Percentiles rank a stretch among this genome's conserved stretches.
These are phyloP conservation scores for Osmerus mordax DNA, from an alignment of 2,113 vertebrate genomes.

Conservation along the genomic window DNA sequence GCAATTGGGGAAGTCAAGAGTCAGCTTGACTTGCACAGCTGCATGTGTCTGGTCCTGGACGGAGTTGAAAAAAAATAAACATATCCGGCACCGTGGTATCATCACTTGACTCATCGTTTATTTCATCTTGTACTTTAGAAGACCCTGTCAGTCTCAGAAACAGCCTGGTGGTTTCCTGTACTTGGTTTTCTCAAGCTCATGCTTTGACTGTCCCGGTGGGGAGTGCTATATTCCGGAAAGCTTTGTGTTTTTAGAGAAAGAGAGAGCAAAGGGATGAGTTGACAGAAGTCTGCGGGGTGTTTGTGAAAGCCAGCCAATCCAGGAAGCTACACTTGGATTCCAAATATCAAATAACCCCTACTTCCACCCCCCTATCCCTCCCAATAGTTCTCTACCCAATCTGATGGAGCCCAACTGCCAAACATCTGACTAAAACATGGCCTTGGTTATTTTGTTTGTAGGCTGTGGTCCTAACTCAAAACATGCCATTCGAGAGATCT, in stretches of 20 bases:
- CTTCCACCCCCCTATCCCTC: conserved; percentile 3
- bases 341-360: conserved; percentile 30
- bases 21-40: too few relatives aligned
- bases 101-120: too few relatives aligned
- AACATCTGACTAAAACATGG: conserved; percentile 1
- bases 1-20: too few relatives aligned
- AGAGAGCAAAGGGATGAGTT: conserved; percentile 4
- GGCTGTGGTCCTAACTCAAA: too few relatives aligned
- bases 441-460: too few relatives aligned
- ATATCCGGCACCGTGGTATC: too few relatives aligned
- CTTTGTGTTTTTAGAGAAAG: conserved; percentile 17
- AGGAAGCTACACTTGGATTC: conserved; percentile 39
- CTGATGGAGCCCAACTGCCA: not conserved
- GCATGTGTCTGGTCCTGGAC: too few relatives aligned
- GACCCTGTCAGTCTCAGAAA: too few relatives aligned
- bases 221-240: conserved; percentile 7
- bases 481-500: too few relatives aligned
- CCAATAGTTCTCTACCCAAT: conserved; percentile 20
- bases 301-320: conserved; percentile 37
- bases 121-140: too few relatives aligned
- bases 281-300: conserved; percentile 15
- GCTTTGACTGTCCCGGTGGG: conserved; percentile 7
- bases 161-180: not conserved
- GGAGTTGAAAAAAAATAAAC: too few relatives aligned
- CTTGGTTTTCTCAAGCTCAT: not conserved